Evolutionary conservation across 1,140 invertebrate species (phyloP).

Genomic region (Heterodera schachtii): DNA sequence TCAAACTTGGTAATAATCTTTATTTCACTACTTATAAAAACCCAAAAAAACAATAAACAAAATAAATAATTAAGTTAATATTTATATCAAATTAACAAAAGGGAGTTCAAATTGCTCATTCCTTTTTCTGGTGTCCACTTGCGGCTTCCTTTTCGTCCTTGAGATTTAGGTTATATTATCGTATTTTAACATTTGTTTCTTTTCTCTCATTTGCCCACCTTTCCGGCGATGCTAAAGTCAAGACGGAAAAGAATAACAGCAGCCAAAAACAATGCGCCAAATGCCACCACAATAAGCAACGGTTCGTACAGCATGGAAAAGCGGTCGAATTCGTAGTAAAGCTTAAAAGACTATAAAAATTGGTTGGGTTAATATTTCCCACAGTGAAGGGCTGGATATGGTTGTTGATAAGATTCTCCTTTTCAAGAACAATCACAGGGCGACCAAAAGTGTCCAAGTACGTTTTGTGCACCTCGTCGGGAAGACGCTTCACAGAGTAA

Average conservation of each 20-base stretch:
- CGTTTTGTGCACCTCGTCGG: constrained; percentile 82
- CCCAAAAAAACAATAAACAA: neutral
- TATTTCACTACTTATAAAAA: no score
- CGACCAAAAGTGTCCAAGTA: constrained; percentile 93
- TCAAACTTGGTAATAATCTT: no score
- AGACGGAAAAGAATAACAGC: constrained; percentile 91
- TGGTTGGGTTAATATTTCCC: constrained; percentile 29
- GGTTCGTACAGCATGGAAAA: constrained; percentile 85
- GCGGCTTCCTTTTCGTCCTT: neutral
- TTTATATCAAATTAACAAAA: neutral
- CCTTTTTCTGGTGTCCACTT: constrained; percentile 16
- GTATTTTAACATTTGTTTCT: neutral
- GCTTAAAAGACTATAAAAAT: constrained; percentile 66
- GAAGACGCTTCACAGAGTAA: constrained; percentile 77
- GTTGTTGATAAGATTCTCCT: constrained; percentile 88
- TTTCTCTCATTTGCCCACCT: neutral
- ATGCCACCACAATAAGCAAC: constrained; percentile 80
- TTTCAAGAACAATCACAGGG: constrained; percentile 81
- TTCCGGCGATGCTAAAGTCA: constrained; percentile 77
- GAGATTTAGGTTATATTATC: neutral
- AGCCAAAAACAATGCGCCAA: constrained; percentile 85
- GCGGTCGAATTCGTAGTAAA: constrained; percentile 86
- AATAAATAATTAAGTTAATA: neutral
- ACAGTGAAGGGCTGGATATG: constrained; percentile 86
- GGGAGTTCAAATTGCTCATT: neutral